Conservation (phyloP, 2,888 invertebrate species). For the Hypomecis punctinalis region DNA sequence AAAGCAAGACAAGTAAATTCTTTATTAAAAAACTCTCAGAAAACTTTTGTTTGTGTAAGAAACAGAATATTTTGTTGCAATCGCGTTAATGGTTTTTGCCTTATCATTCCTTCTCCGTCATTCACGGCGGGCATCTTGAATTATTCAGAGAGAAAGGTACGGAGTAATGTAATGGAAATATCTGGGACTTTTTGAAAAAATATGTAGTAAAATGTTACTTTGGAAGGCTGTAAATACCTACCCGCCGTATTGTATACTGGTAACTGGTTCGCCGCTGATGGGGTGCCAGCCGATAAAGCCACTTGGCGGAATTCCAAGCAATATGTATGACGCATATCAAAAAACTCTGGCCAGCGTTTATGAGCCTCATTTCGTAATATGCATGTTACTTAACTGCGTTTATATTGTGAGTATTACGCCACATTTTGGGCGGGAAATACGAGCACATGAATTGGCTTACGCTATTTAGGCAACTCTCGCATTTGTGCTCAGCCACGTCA, state of each 20-base stretch:
- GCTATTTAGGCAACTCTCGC: no score
- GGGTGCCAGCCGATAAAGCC: slow-evolving; percentile 53
- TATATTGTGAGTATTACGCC: slow-evolving; percentile 11
- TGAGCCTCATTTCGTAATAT: slow-evolving; percentile 45
- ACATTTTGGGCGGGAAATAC: slow-evolving; percentile 11
- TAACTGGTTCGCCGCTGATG: slow-evolving; percentile 39
- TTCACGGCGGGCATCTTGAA: slow-evolving; percentile 57
- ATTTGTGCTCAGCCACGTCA: no score
- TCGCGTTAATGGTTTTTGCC: slow-evolving; percentile 59
- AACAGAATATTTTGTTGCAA: slow-evolving; percentile 58
- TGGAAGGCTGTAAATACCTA: slow-evolving; percentile 49
- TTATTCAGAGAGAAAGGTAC: slow-evolving; percentile 60
- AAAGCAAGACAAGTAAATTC: slow-evolving; percentile 3
- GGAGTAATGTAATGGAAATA: slow-evolving; percentile 63
- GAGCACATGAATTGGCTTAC: background rate
- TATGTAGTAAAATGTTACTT: slow-evolving; percentile 56
- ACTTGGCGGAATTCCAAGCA: slow-evolving; percentile 67
- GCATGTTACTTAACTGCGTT: slow-evolving; percentile 36
- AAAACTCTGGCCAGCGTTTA: slow-evolving; percentile 51
- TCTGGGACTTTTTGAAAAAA: slow-evolving; percentile 57
- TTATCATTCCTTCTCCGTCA: slow-evolving; percentile 56
- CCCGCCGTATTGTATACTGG: slow-evolving; percentile 45
- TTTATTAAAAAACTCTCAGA: slow-evolving; percentile 8
- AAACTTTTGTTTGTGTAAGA: slow-evolving; percentile 42
- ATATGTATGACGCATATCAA: slow-evolving; percentile 57